Evolutionary conservation across 2,797 vertebrate genomes (phyloP).

Genomic region (Todus mexicanus): DNA sequence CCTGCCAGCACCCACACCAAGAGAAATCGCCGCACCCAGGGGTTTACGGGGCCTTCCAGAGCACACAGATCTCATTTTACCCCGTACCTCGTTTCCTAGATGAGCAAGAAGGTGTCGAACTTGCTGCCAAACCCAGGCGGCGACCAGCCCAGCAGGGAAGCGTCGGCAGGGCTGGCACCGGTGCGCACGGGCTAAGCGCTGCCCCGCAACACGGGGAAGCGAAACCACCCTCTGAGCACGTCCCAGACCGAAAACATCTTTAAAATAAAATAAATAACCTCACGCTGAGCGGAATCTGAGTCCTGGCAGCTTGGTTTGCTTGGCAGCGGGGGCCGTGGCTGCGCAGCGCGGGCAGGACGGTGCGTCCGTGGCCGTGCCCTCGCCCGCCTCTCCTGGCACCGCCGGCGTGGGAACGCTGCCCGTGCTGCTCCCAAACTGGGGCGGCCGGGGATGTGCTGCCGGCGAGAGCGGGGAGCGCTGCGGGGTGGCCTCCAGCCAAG

Average conservation of each 20-base stretch:
- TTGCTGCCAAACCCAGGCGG: neutral
- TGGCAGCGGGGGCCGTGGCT: neutral
- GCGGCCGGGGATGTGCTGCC: neutral
- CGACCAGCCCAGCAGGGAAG: neutral
- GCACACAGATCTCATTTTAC: neutral
- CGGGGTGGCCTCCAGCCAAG: neutral
- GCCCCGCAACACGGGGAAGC: fast-evolving
- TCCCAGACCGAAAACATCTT: neutral
- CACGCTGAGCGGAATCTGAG: neutral
- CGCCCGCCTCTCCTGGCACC: neutral
- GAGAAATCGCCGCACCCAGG: neutral
- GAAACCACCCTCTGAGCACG: neutral
- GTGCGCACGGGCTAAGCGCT: neutral
- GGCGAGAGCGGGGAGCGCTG: neutral
- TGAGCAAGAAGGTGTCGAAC: neutral
- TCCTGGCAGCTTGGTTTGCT: fast-evolving
- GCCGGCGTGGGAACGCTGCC: neutral
- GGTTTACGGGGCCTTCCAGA: neutral
- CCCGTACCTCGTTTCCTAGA: neutral
- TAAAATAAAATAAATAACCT: neutral
- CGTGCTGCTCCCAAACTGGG: neutral
- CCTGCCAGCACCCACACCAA: neutral
- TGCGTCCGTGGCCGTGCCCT: neutral
- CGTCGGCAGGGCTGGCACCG: neutral
- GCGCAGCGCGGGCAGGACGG: neutral